Percentiles rank a stretch among this genome's conserved stretches.
phyloP scores from a whole-genome alignment of 2,888 invertebrate genomes.

The Calameuta pallipes region DNA sequence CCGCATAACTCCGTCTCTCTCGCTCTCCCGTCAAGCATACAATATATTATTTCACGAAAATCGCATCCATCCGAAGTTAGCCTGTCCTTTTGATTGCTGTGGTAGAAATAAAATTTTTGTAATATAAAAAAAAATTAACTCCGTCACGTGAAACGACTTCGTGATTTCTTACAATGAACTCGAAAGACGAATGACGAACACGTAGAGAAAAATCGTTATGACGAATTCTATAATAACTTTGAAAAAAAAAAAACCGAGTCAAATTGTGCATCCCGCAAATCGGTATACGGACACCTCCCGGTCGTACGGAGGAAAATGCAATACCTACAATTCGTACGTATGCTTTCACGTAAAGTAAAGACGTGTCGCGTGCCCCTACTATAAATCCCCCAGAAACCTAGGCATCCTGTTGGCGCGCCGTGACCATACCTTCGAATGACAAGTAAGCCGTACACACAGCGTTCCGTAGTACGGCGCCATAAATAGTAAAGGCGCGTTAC shows the following conservation, averaged over 20 bases:
- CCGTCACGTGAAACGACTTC: not conserved
- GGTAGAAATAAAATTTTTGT: not conserved
- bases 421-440: not conserved
- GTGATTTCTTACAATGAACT: not conserved
- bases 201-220: not conserved
- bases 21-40: not conserved
- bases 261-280: not conserved
- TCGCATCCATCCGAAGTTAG: not conserved
- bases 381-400: not conserved
- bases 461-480: not conserved
- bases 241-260: not conserved
- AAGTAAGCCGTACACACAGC: not conserved
- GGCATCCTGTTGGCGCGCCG: not conserved
- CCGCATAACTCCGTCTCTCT: not conserved
- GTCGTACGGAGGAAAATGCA: not conserved
- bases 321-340: not conserved
- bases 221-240: not conserved
- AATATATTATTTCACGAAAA: not conserved
- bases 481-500: not conserved
- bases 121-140: not conserved
- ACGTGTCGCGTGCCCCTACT: not conserved
- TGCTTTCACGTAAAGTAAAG: not conserved
- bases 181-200: too few species aligned
- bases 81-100: not conserved
- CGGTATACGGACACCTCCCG: not conserved